Base-by-base conservation (phyloP, 2,888 invertebrate genomes). In the Ichneumon xanthorius region DNA sequence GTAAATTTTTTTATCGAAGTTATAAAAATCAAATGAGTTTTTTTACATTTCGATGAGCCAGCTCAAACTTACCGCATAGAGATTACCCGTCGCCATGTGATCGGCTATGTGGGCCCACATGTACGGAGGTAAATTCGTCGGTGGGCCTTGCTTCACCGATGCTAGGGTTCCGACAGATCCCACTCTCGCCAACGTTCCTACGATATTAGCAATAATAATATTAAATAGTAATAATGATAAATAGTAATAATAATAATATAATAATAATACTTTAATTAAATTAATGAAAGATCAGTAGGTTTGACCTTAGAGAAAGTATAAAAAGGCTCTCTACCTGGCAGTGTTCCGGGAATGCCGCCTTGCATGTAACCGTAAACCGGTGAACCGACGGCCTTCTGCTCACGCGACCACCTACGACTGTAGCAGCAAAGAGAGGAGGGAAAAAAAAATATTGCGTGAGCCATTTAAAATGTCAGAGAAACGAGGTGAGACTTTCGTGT, bases 291-390 rank as follows among this genome's bases (percentile, higher is more conserved):
- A 19, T 26, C 37, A 37, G 11, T 11, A 26, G 11, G 0, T 30
- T 45, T 72, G 72, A 58, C 40, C 48, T 70, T 63, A 53, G 37
- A 1, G 45, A 71, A 19, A 53, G 7, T 77, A n/a, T 26, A 5
- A 63, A 83, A 80, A 11, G 33, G 0, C 48, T 70, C 73, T 88
- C 19, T 63, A 91, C 92, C 93, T 81, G 94, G 93, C 22, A 94
- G 86, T 3, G 94, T 94, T 48, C 93, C 93, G 19, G 93, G 93
- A 50, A 93, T 92, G 61, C 95, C 95, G 92, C 93, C 92, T 85
- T 97, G 97, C 96, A 98, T 97, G 91, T 98, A 98, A 87, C 97
- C 98, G 94, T 98, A 98, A 4, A 98, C 97, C 0, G 98, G 98
- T 0, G 97, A 97, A 0, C 97, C 97, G 91, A 96, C 94, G 80